Base-by-base conservation (phyloP, 1,140 invertebrate species). In the Paralvinella palmiformis region DNA sequence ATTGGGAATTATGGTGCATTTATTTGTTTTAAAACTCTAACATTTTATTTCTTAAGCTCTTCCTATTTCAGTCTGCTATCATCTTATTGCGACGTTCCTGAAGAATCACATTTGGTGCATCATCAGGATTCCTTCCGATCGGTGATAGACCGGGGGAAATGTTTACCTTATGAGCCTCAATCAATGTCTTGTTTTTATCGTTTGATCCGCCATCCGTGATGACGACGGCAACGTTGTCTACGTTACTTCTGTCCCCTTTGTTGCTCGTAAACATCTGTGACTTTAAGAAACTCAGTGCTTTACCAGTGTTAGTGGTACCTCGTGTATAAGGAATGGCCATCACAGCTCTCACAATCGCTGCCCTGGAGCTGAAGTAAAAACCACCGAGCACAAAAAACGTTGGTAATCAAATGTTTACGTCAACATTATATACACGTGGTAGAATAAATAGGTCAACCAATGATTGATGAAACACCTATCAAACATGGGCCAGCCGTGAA, bases 131-230 rank as follows among this genome's bases (percentile, higher is more conserved):
- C n/a, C n/a, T n/a, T n/a, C n/a, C n/a, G n/a, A n/a, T n/a, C n/a
- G n/a, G n/a, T n/a, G n/a, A n/a, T n/a, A n/a, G n/a, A n/a, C n/a
- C n/a, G n/a, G n/a, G n/a, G n/a, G n/a, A 52, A 20, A 7, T 20
- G 48, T 29, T 29, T 52, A 57, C 55, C 27, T 33, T 31, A 32
- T 15, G 44, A 20, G 62, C 62, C 37, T 55, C 62, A 32, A 27
- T 48, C 32, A 57, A 32, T 10, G 62, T 63, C 15, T 29, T 36
- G 17, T 55, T 27, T 36, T 74, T 71, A 29, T 75, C 64, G 62
- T 77, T 75, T 2, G 73, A 74, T 41, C 69, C 53, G 1, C 75
- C 77, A 48, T 77, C 77, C 0, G 75, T 76, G 1, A 79, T 56
- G 7, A 79, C 44, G 20, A 79, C 71, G 31, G 71, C 71, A 7